Conservation (phyloP, 2,888 invertebrate species). For the Nephrotoma guestfalica region DNA sequence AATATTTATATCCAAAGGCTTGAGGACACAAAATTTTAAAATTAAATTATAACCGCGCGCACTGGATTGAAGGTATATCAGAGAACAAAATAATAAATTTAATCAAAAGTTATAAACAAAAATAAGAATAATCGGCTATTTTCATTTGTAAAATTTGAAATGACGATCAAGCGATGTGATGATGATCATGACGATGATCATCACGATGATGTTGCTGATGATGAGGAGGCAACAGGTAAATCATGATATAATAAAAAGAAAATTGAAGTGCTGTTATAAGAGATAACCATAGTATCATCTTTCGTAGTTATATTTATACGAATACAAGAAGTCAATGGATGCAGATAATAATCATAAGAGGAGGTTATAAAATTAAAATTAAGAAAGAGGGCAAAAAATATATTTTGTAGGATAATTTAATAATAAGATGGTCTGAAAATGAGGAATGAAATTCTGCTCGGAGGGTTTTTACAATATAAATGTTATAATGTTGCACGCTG, state of each 20-base stretch:
- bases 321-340: constrained; percentile 1
- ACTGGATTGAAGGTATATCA: not conserved
- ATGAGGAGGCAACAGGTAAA: constrained; percentile 3
- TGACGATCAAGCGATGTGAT: not conserved
- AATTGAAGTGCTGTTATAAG: not conserved
- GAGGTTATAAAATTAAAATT: not conserved
- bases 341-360: constrained; percentile 1
- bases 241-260: constrained; percentile 1
- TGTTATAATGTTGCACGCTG: not conserved
- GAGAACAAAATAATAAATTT: not conserved
- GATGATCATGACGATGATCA: not conserved
- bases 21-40: not conserved
- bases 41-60: not conserved
- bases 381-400: not conserved
- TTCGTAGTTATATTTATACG: not conserved
- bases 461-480: not conserved
- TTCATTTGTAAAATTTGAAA: not conserved
- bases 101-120: not conserved
- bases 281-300: not conserved
- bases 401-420: constrained; percentile 2
- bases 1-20: not conserved
- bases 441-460: not conserved
- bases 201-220: not conserved
- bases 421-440: constrained; percentile 4
- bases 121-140: not conserved